A percentile compares a stretch with the other conserved stretches of the same genome.
These are phyloP conservation scores for Strigamia crassipes DNA, from an alignment of 2,888 invertebrate genomes.

Conservation along the genomic window DNA sequence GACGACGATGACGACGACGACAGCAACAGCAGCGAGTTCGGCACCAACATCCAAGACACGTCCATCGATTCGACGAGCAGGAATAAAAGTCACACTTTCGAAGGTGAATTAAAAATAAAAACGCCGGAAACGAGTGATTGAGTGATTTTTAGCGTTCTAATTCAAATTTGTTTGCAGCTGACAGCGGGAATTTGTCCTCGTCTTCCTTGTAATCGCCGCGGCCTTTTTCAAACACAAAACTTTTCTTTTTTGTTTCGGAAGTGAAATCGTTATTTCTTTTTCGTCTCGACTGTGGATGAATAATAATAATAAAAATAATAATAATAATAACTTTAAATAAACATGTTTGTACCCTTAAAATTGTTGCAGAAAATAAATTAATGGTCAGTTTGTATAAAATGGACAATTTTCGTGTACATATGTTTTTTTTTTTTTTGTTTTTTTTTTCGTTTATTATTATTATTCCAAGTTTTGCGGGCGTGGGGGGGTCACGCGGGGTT, in stretches of 20 bases:
- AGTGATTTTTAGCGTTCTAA: no score
- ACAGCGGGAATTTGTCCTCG: not conserved
- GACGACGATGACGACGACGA: conserved; percentile 45
- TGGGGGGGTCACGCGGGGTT: no score
- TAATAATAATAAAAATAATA: no score
- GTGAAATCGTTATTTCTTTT: no score
- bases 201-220: not conserved
- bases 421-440: no score
- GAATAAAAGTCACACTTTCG: conserved; percentile 14
- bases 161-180: not conserved
- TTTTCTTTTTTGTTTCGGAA: not conserved
- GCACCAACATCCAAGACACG: conserved; percentile 20
- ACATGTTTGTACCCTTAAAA: no score
- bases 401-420: no score
- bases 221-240: not conserved
- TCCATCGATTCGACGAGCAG: conserved; percentile 39
- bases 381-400: no score
- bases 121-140: no score
- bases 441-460: not conserved
- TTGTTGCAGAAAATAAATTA: no score
- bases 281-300: no score
- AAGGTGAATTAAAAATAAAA: not conserved
- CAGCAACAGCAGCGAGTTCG: conserved; percentile 19
- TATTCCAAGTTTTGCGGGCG: not conserved
- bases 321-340: no score